Percentiles rank a stretch among this genome's conserved stretches.
phyloP scores from a whole-genome alignment of 64 coral and sea anemone species.

The Acropora tenuis region DNA sequence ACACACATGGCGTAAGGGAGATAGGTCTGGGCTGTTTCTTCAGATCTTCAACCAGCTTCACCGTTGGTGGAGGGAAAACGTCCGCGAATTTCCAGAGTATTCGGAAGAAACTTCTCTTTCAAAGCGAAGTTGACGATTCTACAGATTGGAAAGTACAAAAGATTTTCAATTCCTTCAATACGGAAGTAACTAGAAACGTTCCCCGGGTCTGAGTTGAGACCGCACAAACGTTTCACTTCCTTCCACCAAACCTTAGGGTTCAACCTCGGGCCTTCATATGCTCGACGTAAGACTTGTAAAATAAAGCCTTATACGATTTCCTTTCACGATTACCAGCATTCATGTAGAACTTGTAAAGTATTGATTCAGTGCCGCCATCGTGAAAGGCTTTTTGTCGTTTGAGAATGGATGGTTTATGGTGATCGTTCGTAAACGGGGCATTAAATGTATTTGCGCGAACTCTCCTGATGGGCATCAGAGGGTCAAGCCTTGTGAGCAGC shows the following conservation, averaged over 20 bases:
- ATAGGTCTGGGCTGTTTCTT: no score
- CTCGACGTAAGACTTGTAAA: slow-evolving; percentile 6
- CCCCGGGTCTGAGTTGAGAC: slow-evolving; percentile 1
- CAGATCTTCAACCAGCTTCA: no score
- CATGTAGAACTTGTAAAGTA: not conserved
- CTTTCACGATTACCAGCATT: slow-evolving; percentile 22
- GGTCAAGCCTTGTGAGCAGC: slow-evolving; percentile 9
- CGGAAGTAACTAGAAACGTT: slow-evolving; percentile 1
- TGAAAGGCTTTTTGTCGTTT: slow-evolving; percentile 28
- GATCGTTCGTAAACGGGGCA: not conserved
- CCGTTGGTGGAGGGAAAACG: no score
- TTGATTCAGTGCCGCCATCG: slow-evolving; percentile 2
- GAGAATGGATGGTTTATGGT: slow-evolving; percentile 13
- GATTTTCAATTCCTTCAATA: slow-evolving; percentile 42
- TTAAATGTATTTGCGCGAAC: slow-evolving; percentile 9
- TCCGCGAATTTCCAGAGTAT: no score
- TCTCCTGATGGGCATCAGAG: slow-evolving; percentile 14
- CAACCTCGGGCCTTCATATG: not conserved
- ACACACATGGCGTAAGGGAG: no score
- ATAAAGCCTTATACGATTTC: not conserved
- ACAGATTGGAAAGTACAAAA: not conserved
- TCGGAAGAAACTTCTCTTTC: no score
- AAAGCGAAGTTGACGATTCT: no score
- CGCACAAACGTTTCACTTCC: slow-evolving; percentile 12
- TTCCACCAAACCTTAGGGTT: not conserved